Base-by-base conservation (phyloP, 2,113 vertebrate genomes). In the Cricetomys ansorgei region DNA sequence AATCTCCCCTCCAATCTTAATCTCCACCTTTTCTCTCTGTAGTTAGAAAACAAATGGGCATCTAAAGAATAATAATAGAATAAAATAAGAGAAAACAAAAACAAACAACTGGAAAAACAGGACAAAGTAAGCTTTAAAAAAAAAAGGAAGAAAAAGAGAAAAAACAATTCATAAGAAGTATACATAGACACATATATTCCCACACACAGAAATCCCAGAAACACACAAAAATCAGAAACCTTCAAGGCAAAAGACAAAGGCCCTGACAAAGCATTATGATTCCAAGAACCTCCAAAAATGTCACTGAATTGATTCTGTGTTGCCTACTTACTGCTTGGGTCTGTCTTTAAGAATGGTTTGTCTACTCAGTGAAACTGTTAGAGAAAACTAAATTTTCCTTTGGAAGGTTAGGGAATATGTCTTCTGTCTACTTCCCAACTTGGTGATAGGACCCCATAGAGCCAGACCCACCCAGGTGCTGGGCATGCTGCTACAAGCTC, bases 391-490 rank as follows among this genome's bases (percentile, higher is more conserved):
- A 25, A 59, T 83, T 43, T 83, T 57, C 27, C 19, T 43, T 84
- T 83, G 40, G 27, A 31, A 64, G 3, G 27, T 84, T 84, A 27
- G n/a, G 43, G 7, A n/a, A n/a, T n/a, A 64, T 31, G 25, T 83
- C 16, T 83, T 43, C 8, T 62, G 4, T 62, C 8, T 16, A 64
- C 80, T 45, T 45, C 25, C 57, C 7, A 25, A 31, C 27, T 64
- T 8, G 45, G 9, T 45, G 15, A 16, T 16, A 5, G 6, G 3
- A 21, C 27, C 5, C 15, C 15, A 19, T 27, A 29, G 9, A 17
- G 8, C 27, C 13, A 29, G 3, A 17, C 1, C 7, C 25, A 31
- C 37, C 11, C 27, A 31, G 45, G 5, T 67, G 3, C 0, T 50
- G 7, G 12, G 0, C 57, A 53, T 50, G 29, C 27, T 65, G 23